A percentile compares a stretch with the other conserved stretches of the same genome.
phyloP scores from a whole-genome alignment of 2,113 vertebrate genomes.

The Notechis scutatus region DNA sequence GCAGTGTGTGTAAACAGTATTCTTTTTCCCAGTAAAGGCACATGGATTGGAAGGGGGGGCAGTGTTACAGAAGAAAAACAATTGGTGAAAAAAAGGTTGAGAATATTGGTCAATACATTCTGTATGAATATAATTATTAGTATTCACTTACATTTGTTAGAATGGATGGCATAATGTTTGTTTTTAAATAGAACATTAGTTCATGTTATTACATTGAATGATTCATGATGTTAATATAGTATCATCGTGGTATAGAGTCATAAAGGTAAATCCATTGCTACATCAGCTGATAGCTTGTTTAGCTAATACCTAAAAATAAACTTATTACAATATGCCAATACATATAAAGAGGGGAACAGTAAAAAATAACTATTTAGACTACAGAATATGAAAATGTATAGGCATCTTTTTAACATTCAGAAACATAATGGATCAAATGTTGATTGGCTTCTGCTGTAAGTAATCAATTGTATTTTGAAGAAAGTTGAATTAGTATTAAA shows the following conservation, averaged over 20 bases:
- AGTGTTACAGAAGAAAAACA: background rate
- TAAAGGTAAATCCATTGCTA: conserved; percentile 59
- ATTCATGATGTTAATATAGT: conserved; percentile 38
- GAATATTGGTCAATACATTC: background rate
- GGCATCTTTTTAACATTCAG: conserved; percentile 44
- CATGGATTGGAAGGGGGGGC: background rate
- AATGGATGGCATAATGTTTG: conserved; percentile 31
- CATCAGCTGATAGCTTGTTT: conserved; percentile 47
- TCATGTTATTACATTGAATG: conserved; percentile 23
- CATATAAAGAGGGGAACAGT: conserved; percentile 58
- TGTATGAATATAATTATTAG: background rate
- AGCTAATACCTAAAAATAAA: conserved; percentile 75
- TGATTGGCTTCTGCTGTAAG: conserved; percentile 71
- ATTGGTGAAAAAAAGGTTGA: background rate
- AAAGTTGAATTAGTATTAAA: background rate
- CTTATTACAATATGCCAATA: conserved; percentile 37
- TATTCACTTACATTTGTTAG: conserved; percentile 30
- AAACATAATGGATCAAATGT: conserved; percentile 68
- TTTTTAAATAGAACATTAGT: conserved; percentile 55
- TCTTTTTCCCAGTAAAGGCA: background rate
- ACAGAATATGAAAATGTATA: conserved; percentile 64
- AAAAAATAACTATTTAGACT: conserved; percentile 11
- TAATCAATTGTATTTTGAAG: conserved; percentile 19
- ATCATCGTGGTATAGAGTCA: conserved; percentile 54
- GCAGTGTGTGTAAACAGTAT: background rate